Evolutionary conservation across 64 coral and sea anemone genomes (phyloP).

Genomic region (Stichodactyla helianthus): DNA sequence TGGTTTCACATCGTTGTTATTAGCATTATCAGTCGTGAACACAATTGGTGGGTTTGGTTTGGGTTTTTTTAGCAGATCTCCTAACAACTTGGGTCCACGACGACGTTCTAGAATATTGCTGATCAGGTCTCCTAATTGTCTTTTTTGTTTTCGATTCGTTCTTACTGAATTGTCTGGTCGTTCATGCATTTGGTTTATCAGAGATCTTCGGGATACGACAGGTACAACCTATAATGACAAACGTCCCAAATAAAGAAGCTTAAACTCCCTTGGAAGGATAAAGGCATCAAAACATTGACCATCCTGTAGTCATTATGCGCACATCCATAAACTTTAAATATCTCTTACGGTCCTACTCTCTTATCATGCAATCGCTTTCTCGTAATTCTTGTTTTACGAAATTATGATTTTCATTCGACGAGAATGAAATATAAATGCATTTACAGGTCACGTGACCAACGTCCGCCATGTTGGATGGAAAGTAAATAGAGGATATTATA

Average conservation of each 20-base stretch:
- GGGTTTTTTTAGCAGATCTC: not conserved
- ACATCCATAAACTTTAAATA: no score
- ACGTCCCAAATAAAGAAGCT: not conserved
- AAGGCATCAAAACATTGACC: conserved; percentile 13
- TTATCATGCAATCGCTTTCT: no score
- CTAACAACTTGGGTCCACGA: not conserved
- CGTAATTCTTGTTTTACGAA: no score
- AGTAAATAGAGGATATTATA: no score
- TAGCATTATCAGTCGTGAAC: not conserved
- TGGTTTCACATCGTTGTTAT: conserved; percentile 7
- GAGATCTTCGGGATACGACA: conserved; percentile 6
- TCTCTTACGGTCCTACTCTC: no score
- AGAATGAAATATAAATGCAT: not conserved
- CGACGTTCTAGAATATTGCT: conserved; percentile 7
- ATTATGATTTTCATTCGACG: no score
- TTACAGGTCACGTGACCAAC: not conserved
- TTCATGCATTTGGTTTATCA: conserved; percentile 12
- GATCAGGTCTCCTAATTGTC: conserved; percentile 23
- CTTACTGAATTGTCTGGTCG: not conserved
- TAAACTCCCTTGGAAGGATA: not conserved
- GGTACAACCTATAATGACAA: conserved; percentile 7
- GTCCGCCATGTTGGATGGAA: not conserved
- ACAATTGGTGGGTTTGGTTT: conserved; percentile 6
- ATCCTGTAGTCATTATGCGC: not conserved
- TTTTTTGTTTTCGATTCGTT: not conserved